Evolutionary conservation across 1,140 invertebrate genomes (phyloP), one percentile per base, ranked within the genome.

Genomic region (Stenopsyche tienmushanensis): DNA sequence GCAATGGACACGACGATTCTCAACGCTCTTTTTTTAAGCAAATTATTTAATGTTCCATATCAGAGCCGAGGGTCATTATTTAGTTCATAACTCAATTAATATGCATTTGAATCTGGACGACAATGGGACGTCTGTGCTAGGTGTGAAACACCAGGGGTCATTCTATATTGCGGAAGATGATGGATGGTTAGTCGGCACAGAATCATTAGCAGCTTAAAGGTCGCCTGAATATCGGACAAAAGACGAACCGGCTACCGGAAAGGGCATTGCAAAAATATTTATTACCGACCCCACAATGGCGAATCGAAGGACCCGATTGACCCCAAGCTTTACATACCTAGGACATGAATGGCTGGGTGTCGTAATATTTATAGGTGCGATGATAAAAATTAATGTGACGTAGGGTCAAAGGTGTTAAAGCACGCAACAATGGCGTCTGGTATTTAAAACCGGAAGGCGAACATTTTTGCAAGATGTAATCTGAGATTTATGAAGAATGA

Each of bases 21-120:
- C n/a, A n/a, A n/a, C n/a, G n/a, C n/a, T n/a, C n/a, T n/a, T n/a
- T n/a, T n/a, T n/a, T n/a, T n/a, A n/a, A n/a, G n/a, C n/a, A n/a
- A n/a, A 60, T 60, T 60, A 60, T 60, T 60, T 60, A 60, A 60
- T 60, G 57, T 60, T 24, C 41, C 57, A 44, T 47, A 60, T 26
- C 42, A 34, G 41, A 3, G 10, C 42, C 23, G 57, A 60, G 39
- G 57, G 57, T 47, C 57, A 60, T 60, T 29, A 60, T 60, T 60
- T 60, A 60, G 42, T 25, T 20, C 29, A 34, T 60, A 60, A 60
- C 57, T 23, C 20, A 60, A 60, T 60, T 60, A 60, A 60, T 60
- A 60, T 60, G 57, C 57, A 29, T 49, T 57, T 25, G 53, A 20
- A 25, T 23, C 24, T 47, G 57, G 57, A 60, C 57, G 13, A 47